Conservation (phyloP, 2,113 vertebrate genomes). For the Embiotoca jacksoni region DNA sequence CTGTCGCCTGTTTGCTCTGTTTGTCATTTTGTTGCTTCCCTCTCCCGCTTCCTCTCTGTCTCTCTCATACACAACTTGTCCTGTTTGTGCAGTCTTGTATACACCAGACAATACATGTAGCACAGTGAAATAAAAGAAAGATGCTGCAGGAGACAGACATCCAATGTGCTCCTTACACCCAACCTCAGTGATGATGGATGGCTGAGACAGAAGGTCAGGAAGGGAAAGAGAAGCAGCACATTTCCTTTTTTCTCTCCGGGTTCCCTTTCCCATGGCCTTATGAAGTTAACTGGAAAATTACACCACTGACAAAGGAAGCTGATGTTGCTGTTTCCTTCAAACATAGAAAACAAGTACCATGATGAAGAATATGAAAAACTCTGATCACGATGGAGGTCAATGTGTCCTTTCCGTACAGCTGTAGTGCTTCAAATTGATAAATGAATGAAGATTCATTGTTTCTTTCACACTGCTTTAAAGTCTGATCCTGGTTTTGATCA, state of each 20-base stretch:
- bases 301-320: slow-evolving; percentile 28
- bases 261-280: slow-evolving; percentile 56
- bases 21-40: slow-evolving; percentile 23
- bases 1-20: slow-evolving; percentile 19
- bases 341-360: slow-evolving; percentile 8
- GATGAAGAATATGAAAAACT: background rate
- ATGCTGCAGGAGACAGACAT: background rate
- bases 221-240: slow-evolving; percentile 39
- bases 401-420: background rate
- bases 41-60: slow-evolving; percentile 5
- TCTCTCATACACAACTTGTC: slow-evolving; percentile 7
- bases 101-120: background rate
- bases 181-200: slow-evolving; percentile 36
- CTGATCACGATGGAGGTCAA: background rate
- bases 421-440: too few species aligned
- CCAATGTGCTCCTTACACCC: slow-evolving; percentile 33
- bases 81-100: slow-evolving; percentile 1
- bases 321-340: slow-evolving; percentile 32
- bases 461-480: background rate
- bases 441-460: too few species aligned
- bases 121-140: slow-evolving; percentile 4
- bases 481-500: too few species aligned
- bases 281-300: slow-evolving; percentile 47
- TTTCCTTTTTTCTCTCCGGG: slow-evolving; percentile 21
- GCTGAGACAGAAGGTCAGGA: slow-evolving; percentile 52